Base-by-base conservation (phyloP, 1,140 invertebrate species). In the Aphidius gifuensis region DNA sequence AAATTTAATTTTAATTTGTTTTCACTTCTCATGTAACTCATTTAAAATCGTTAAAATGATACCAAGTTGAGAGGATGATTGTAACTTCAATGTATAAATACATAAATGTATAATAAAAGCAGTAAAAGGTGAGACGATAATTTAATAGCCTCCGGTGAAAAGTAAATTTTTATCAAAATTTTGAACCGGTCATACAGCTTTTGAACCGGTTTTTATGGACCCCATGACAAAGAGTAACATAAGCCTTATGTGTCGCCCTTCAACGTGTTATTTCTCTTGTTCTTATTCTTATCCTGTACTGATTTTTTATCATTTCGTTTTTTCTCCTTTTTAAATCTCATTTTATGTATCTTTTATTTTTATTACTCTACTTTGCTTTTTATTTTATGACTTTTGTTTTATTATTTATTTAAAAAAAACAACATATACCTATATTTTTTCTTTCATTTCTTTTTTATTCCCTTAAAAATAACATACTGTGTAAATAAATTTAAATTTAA, bases 131-230 rank as follows among this genome's bases (percentile, higher is more conserved):
- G 61, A 68, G 64, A 65, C 66, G 69, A 74, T 74, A 74, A 76
- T 74, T 76, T 73, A 74, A 74, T 76, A 74, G 73, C 70, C 70
- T 64, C 60, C 64, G 56, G 65, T 60, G 62, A 46, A 64, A 67
- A 68, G 71, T 71, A 74, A 74, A 67, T 63, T 68, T 70, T 75
- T 77, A 77, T 76, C 71, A 74, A 73, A 76, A 72, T 71, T 67
- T 66, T 60, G 71, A 76, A 79, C 75, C 72, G 74, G 77, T 77
- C 70, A 68, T 69, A 46, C 62, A 39, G 63, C 66, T 68, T 57
- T 44, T 53, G 66, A 77, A 77, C 73, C 73, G 69, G 75, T 75
- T 75, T 65, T 11, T 44, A 8, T 44, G 64, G 47, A 48, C 62
- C 44, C 62, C 43, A 64, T 60, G 58, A 64, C 62, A 66, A 62